Percentiles rank a stretch among this genome's conserved stretches.
Conservation (phyloP, 37 sponge, comb jelly and placozoan genomes). For the Halichondria panicea region DNA sequence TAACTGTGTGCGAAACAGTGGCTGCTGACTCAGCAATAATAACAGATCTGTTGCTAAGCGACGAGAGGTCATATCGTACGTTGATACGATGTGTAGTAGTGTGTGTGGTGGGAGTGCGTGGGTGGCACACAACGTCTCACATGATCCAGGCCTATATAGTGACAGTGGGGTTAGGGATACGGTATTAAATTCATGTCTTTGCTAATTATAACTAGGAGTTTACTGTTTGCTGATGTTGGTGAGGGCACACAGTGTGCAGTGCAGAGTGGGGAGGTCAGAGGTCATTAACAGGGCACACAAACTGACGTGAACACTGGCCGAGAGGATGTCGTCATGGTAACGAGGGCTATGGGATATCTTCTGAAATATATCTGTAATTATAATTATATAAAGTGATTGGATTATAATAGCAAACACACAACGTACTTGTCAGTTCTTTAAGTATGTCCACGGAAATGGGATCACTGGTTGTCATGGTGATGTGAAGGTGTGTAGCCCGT, state of each 20-base stretch:
- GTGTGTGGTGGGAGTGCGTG: no score
- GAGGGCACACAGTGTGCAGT: constrained; percentile 40
- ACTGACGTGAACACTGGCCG: background rate
- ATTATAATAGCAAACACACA: background rate
- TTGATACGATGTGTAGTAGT: constrained; percentile 2
- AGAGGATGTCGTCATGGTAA: constrained; percentile 3
- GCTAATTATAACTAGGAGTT: background rate
- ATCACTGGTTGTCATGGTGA: background rate
- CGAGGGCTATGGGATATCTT: constrained; percentile 13
- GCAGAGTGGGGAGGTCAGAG: constrained; percentile 15
- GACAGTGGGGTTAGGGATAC: no score
- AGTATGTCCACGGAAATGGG: background rate
- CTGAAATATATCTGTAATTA: constrained; percentile 42
- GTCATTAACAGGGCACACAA: constrained; percentile 24
- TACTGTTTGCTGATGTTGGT: constrained; percentile 54
- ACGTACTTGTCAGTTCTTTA: constrained; percentile 35
- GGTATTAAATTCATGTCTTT: no score
- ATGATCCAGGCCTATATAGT: background rate
- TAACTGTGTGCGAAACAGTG: constrained; percentile 47
- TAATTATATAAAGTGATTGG: background rate
- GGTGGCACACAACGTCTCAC: constrained; percentile 1
- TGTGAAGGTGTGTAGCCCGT: background rate
- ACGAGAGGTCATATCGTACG: constrained; percentile 8
- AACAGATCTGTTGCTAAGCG: constrained; percentile 65
- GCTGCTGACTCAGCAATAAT: constrained; percentile 50